Evolutionary conservation across 2,888 invertebrate species (phyloP), one percentile per base, ranked within the genome.

Genomic region (Cremastinae sp.): DNA sequence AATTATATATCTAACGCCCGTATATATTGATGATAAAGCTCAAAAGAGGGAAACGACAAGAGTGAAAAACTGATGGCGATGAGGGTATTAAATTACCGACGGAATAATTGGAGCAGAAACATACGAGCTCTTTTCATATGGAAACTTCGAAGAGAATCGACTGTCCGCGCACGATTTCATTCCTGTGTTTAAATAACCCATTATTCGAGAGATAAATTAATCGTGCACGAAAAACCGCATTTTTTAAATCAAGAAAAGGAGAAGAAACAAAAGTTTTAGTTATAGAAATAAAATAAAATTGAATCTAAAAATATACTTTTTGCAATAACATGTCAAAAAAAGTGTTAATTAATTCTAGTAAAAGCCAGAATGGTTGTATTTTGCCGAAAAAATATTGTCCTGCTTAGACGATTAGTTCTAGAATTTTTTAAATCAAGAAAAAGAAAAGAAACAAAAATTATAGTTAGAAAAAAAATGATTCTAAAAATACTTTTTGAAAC

Each of bases 311-410:
- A 5, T 12, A 51, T 20, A 49, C 14, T n/a, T 51, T 51, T 49
- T 64, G 49, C 47, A 7, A 8, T 10, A 3, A n/a, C 7, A 1
- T 1, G 22, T n/a, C 3, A 20, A 18, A 22, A 1, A 10, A 47
- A 43, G 28, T 69, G 69, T 64, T 58, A 45, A 74, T 74, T 77
- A 74, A n/a, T n/a, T n/a, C n/a, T n/a, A n/a, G n/a, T n/a, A n/a
- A n/a, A n/a, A n/a, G n/a, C n/a, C n/a, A n/a, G n/a, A n/a, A n/a
- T n/a, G n/a, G n/a, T n/a, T n/a, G n/a, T n/a, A n/a, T n/a, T n/a
- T n/a, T n/a, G n/a, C n/a, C n/a, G n/a, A n/a, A n/a, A n/a, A n/a
- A n/a, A n/a, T n/a, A n/a, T n/a, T n/a, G n/a, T n/a, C n/a, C n/a
- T n/a, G n/a, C n/a, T n/a, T n/a, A n/a, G n/a, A n/a, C n/a, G n/a